Evolutionary conservation across 2,113 vertebrate genomes (phyloP).

Genomic region (Ornithorhynchus anatinus): DNA sequence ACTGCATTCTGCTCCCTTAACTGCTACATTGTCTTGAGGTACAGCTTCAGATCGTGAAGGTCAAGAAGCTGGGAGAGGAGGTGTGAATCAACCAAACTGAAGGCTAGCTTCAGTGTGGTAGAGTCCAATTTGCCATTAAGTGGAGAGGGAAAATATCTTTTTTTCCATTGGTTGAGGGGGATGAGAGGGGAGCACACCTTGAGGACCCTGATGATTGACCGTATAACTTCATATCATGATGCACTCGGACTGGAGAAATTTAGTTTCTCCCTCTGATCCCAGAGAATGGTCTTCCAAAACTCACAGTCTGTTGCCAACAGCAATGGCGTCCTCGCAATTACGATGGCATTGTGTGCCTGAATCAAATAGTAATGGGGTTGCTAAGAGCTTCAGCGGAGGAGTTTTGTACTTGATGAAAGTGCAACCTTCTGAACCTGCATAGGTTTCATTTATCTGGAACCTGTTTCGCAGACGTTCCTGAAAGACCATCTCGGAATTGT

Average conservation of each 20-base stretch:
- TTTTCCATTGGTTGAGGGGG: no score
- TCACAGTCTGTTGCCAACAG: slow-evolving; percentile 3
- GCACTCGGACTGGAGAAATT: background rate
- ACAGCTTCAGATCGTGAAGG: no score
- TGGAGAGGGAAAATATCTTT: no score
- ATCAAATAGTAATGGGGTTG: background rate
- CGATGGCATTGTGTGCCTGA: background rate
- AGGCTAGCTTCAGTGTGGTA: no score
- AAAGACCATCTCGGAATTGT: background rate
- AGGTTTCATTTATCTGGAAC: background rate
- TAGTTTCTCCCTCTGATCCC: background rate
- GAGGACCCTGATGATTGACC: background rate
- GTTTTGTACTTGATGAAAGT: background rate
- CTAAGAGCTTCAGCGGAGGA: background rate
- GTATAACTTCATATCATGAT: background rate
- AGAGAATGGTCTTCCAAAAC: background rate
- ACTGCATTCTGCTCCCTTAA: no score
- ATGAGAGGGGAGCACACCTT: background rate
- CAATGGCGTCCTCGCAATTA: background rate
- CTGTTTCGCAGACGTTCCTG: background rate
- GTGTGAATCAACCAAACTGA: no score
- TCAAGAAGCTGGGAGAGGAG: no score
- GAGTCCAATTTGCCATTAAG: no score
- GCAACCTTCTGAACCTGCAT: background rate
- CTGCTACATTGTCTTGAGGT: no score